phyloP scores from a whole-genome alignment of 1,140 invertebrate species.

The Bathynomus jamesi region DNA sequence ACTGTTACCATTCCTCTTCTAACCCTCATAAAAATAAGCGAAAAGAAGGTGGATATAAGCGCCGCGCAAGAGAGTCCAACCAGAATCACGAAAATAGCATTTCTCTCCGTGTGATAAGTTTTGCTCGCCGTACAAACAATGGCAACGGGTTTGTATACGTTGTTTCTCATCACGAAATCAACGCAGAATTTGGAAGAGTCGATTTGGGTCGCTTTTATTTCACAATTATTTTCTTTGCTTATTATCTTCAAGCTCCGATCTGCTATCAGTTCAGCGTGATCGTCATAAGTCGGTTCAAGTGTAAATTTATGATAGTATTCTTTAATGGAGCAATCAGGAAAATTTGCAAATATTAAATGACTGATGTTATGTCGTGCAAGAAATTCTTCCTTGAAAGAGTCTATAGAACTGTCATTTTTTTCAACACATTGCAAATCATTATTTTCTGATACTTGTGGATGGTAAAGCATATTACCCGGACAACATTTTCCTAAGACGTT shows the following conservation, averaged over 20 bases:
- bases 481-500: background rate
- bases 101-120: slow-evolving; percentile 24
- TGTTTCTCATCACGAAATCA: background rate
- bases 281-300: background rate
- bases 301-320: background rate
- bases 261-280: background rate
- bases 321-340: background rate
- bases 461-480: background rate
- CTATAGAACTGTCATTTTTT: background rate
- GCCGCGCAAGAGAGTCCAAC: slow-evolving; percentile 29
- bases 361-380: background rate
- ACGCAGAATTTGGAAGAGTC: background rate
- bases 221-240: background rate
- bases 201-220: background rate
- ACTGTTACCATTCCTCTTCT: slow-evolving; percentile 33
- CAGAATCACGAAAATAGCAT: slow-evolving; percentile 18
- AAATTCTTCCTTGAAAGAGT: background rate
- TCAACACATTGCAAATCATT: background rate
- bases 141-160: background rate
- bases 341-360: background rate
- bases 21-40: slow-evolving; percentile 27
- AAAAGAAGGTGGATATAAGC: slow-evolving; percentile 23
- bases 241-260: background rate
- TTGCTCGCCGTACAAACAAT: background rate
- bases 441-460: background rate